A percentile compares a stretch with the other conserved stretches of the same genome.
These are phyloP conservation scores for Melitaea athalia DNA, from an alignment of 2,888 invertebrate species.

Conservation along the genomic window DNA sequence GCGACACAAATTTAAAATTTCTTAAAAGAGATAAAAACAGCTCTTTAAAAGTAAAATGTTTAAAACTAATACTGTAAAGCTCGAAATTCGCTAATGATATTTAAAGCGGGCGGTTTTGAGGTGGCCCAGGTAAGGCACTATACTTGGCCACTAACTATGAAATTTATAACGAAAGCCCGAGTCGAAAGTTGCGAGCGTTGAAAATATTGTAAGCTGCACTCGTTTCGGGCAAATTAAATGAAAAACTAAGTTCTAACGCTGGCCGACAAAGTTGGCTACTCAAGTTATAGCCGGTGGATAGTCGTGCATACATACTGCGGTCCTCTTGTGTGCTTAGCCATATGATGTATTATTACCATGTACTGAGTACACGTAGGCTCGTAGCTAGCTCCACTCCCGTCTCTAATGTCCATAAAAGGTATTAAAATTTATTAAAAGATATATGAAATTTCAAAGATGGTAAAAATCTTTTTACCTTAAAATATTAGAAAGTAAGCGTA, in stretches of 20 bases:
- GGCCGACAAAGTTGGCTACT: constrained; percentile 74
- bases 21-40: constrained; percentile 16
- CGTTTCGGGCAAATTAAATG: constrained; percentile 80
- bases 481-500: constrained; percentile 1
- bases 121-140: constrained; percentile 40
- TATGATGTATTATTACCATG: constrained; percentile 37
- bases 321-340: constrained; percentile 38
- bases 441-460: constrained; percentile 23
- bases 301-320: constrained; percentile 48
- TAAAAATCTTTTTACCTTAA: constrained; percentile 20
- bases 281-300: constrained; percentile 63
- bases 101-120: constrained; percentile 34
- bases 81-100: constrained; percentile 36
- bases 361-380: constrained; percentile 23
- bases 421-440: constrained; percentile 35
- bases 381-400: constrained; percentile 15
- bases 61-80: constrained; percentile 34
- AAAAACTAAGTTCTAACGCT: constrained; percentile 76
- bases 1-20: constrained; percentile 27
- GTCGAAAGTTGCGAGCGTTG: constrained; percentile 74
- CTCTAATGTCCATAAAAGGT: constrained; percentile 32
- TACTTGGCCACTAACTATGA: constrained; percentile 58
- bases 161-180: constrained; percentile 74
- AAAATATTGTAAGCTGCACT: constrained; percentile 80
- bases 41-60: constrained; percentile 13